Conservation (phyloP, 2,888 invertebrate genomes). For the Dynastes hyllus region DNA sequence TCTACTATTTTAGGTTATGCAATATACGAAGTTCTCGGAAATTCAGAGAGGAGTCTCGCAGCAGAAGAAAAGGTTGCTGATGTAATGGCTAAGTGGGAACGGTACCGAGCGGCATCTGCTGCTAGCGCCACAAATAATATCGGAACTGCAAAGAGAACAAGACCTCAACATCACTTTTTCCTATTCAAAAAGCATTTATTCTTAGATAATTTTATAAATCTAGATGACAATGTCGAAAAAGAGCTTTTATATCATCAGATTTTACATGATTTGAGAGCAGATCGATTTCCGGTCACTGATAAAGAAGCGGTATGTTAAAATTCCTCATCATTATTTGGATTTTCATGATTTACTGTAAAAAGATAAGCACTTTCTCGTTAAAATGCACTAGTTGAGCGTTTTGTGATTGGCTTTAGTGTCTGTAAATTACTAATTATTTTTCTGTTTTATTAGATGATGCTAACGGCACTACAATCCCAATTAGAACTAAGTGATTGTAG, state of each 20-base stretch:
- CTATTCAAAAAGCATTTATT: constrained; percentile 89
- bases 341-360: not conserved
- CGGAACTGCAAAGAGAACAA: constrained; percentile 66
- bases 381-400: no score
- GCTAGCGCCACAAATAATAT: constrained; percentile 68
- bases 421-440: no score
- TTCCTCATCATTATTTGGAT: constrained; percentile 12
- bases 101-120: constrained; percentile 83
- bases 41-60: constrained; percentile 88
- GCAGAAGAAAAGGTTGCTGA: constrained; percentile 93
- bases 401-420: no score
- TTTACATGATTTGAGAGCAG: constrained; percentile 90
- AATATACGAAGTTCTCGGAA: constrained; percentile 92
- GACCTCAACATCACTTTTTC: constrained; percentile 79
- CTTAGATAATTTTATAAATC: constrained; percentile 85
- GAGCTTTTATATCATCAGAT: constrained; percentile 96
- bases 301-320: constrained; percentile 89
- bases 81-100: constrained; percentile 96
- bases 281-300: constrained; percentile 93
- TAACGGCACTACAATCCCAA: constrained; percentile 95
- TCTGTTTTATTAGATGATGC: constrained; percentile 82
- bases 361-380: no score
- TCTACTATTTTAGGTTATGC: constrained; percentile 81
- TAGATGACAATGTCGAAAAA: constrained; percentile 91
- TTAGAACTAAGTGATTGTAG: constrained; percentile 90